Evolutionary conservation across 2,888 invertebrate species (phyloP), one percentile per base, ranked within the genome.

Genomic region (Proisotoma minuta): DNA sequence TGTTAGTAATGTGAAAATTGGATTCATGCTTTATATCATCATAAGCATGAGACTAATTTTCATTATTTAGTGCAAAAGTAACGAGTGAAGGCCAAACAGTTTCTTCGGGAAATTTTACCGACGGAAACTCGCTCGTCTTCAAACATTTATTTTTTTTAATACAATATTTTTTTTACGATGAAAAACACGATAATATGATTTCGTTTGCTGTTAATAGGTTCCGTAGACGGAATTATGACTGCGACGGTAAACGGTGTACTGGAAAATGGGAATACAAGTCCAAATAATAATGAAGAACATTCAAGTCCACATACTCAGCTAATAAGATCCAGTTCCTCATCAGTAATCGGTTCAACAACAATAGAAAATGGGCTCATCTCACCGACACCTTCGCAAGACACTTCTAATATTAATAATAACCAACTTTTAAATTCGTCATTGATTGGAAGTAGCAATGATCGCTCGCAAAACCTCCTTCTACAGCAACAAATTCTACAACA

Each of bases 161-260:
- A n/a, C n/a, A n/a, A n/a, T n/a, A n/a, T n/a, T n/a, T n/a, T n/a
- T n/a, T n/a, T n/a, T n/a, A n/a, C n/a, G n/a, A n/a, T n/a, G n/a
- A n/a, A n/a, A n/a, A n/a, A n/a, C n/a, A n/a, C n/a, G n/a, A n/a
- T n/a, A n/a, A n/a, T n/a, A n/a, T n/a, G n/a, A n/a, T n/a, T n/a
- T n/a, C n/a, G n/a, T n/a, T n/a, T n/a, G n/a, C n/a, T n/a, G n/a
- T n/a, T n/a, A n/a, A n/a, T n/a, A n/a, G n/a, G n/a, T n/a, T n/a
- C n/a, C n/a, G n/a, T n/a, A n/a, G n/a, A n/a, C n/a, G n/a, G n/a
- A n/a, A n/a, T n/a, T n/a, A n/a, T n/a, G n/a, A n/a, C n/a, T n/a
- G n/a, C 69, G 49, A 68, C 70, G 58, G 63, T 68, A 29, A 72
- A 72, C 63, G 72, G 72, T 62, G 59, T 59, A 61, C 61, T 53